Percentiles rank a stretch among this genome's conserved stretches.
These are phyloP conservation scores for Archocentrus centrarchus DNA, from an alignment of 2,113 vertebrate genomes.

Conservation along the genomic window DNA sequence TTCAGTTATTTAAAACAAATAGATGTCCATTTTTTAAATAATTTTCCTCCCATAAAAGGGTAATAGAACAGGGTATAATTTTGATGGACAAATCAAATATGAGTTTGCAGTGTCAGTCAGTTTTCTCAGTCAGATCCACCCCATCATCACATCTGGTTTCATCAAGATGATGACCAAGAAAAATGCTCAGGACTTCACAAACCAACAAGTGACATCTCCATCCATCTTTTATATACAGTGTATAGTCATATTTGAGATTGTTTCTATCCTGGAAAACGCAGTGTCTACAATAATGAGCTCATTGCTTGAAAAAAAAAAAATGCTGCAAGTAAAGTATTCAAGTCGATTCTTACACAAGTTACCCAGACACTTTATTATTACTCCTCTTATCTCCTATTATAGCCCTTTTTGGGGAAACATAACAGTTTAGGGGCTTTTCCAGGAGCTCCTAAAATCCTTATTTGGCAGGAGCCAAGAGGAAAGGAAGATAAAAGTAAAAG, in stretches of 20 bases:
- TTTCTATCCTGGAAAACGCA: background rate
- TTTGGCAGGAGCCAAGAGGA: background rate
- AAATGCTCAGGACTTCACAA: background rate
- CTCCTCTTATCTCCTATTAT: background rate
- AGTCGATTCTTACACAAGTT: background rate
- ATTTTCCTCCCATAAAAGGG: background rate
- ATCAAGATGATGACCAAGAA: no score
- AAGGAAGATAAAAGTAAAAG: background rate
- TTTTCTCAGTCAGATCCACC: background rate
- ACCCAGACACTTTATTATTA: background rate
- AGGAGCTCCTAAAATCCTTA: background rate
- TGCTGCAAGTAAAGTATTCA: background rate
- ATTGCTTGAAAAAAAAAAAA: background rate
- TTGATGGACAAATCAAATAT: background rate
- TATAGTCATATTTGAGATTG: background rate
- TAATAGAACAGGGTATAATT: background rate
- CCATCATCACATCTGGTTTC: background rate
- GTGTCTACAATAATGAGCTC: background rate
- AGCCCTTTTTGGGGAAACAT: background rate
- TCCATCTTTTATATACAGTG: background rate
- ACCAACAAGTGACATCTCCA: background rate
- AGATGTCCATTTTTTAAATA: background rate
- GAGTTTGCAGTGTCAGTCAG: background rate
- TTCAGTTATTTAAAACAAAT: background rate
- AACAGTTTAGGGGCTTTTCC: background rate